A percentile compares a stretch with the other conserved stretches of the same genome.
These are phyloP conservation scores for Zaprionus taronus DNA, from an alignment of 1,140 invertebrate genomes.

Conservation along the genomic window DNA sequence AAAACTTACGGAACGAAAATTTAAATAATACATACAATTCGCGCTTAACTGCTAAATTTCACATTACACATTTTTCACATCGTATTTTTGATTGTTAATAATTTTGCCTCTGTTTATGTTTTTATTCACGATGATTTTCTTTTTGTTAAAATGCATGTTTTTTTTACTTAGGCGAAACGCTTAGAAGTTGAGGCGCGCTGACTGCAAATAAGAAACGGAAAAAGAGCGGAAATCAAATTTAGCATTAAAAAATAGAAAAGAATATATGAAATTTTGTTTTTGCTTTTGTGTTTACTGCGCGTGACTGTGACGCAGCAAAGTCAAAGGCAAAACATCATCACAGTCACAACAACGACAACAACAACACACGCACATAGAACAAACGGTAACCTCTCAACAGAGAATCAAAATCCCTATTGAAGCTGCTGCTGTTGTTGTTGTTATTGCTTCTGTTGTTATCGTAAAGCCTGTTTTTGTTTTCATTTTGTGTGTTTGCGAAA, in stretches of 20 bases:
- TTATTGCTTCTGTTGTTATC: constrained; percentile 20
- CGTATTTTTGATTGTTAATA: constrained; percentile 32
- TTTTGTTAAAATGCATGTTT: constrained; percentile 68
- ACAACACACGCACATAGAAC: neutral
- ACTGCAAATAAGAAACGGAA: constrained; percentile 44
- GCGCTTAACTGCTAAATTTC: constrained; percentile 71
- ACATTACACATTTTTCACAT: constrained; percentile 72
- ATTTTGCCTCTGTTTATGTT: constrained; percentile 29
- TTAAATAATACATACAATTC: constrained; percentile 77
- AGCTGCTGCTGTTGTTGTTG: constrained; percentile 3
- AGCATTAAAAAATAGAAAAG: constrained; percentile 28
- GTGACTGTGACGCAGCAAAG: constrained; percentile 30
- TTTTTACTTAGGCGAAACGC: constrained; percentile 41
- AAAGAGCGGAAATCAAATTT: constrained; percentile 34
- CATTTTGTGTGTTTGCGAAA: constrained; percentile 48
- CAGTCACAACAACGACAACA: neutral
- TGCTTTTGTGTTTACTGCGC: constrained; percentile 27
- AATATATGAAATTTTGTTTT: constrained; percentile 9
- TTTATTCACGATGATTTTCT: constrained; percentile 41
- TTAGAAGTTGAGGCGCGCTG: constrained; percentile 52
- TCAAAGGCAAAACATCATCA: constrained; percentile 6
- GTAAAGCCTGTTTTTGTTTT: constrained; percentile 33
- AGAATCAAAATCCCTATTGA: constrained; percentile 7
- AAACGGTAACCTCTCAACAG: constrained; percentile 51
- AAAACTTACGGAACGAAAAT: constrained; percentile 66